Base-by-base conservation (phyloP, 1,140 invertebrate genomes). In the Lepidotrigona ventralis region DNA sequence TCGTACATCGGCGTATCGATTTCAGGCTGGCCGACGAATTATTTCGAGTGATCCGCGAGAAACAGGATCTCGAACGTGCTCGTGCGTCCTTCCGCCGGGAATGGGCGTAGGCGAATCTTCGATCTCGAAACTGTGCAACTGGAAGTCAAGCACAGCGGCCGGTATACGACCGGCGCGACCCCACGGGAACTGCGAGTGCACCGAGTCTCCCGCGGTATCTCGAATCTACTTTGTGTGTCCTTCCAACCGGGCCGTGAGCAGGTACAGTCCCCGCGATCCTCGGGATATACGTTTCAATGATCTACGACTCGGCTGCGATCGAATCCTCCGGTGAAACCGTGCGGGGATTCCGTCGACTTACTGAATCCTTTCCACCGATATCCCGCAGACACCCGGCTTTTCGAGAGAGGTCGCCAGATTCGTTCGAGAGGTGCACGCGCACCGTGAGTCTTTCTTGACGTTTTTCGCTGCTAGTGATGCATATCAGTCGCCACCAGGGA, bases 141-240 rank as follows among this genome's bases (percentile, higher is more conserved):
- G 85, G 79, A 86, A 91, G 88, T 89, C 87, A 89, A 88, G 88
- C 78, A 46, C 39, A 33, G 70, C 90, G 90, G 89, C 83, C 78
- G 75, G 75, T 81, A 29, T 79, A 76, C 86, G 81, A 85, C 68
- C 88, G 85, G 26, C 72, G 86, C 91, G 92, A 91, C 91, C 91
- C 91, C 86, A 88, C 89, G 92, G 90, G 89, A 93, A 92, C 92
- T 93, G 90, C 89, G 86, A 91, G 89, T 90, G 84, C 85, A 86
- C 81, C 89, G 81, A 46, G 39, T 75, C 73, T 75, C 14, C 39
- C 73, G 54, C 85, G 74, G 83, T 92, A 93, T 93, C 92, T 93
- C 90, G 89, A 89, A 93, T 93, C 92, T 93, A 91, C 90, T 93
- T 93, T 92, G 93, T 93, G 93, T 93, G 91, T 91, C 89, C 89